Conservation (phyloP, 1,140 invertebrate genomes). For the Sitophilus oryzae region DNA sequence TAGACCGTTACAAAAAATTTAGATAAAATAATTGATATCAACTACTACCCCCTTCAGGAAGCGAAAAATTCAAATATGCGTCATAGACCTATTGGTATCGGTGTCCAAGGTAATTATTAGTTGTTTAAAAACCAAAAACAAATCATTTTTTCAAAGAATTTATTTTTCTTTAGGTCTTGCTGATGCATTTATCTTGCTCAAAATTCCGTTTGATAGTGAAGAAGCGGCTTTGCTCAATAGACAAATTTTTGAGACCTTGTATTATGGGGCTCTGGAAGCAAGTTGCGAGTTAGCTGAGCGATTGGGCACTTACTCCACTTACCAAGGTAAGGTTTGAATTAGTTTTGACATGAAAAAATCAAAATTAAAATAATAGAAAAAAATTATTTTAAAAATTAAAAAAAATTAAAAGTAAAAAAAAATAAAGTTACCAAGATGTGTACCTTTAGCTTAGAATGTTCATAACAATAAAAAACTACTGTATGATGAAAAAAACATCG, state of each 20-base stretch:
- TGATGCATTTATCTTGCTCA: slow-evolving; percentile 93
- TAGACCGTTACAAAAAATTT: slow-evolving; percentile 75
- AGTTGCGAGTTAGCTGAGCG: slow-evolving; percentile 92
- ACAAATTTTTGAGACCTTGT: slow-evolving; percentile 98
- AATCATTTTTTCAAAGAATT: too few species aligned
- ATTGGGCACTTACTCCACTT: slow-evolving; percentile 85
- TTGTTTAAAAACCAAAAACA: too few species aligned
- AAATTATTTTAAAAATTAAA: too few species aligned
- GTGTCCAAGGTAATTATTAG: slow-evolving; percentile 54
- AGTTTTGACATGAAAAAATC: not conserved
- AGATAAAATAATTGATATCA: slow-evolving; percentile 97
- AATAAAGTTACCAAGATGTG: too few species aligned
- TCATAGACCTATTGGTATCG: slow-evolving; percentile 95
- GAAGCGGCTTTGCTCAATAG: slow-evolving; percentile 85
- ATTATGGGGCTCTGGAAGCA: slow-evolving; percentile 91
- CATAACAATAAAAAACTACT: too few species aligned
- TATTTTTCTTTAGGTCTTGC: slow-evolving; percentile 64
- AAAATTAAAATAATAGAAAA: too few species aligned
- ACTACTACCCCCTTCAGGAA: slow-evolving; percentile 92
- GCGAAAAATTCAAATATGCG: slow-evolving; percentile 81
- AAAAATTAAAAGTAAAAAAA: too few species aligned
- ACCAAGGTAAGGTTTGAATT: slow-evolving; percentile 45
- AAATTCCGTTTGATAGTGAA: slow-evolving; percentile 83
- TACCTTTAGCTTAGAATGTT: too few species aligned
- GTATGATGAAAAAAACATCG: too few species aligned